Base-by-base conservation (phyloP, 2,797 vertebrate genomes). In the Crocidura indochinensis region DNA sequence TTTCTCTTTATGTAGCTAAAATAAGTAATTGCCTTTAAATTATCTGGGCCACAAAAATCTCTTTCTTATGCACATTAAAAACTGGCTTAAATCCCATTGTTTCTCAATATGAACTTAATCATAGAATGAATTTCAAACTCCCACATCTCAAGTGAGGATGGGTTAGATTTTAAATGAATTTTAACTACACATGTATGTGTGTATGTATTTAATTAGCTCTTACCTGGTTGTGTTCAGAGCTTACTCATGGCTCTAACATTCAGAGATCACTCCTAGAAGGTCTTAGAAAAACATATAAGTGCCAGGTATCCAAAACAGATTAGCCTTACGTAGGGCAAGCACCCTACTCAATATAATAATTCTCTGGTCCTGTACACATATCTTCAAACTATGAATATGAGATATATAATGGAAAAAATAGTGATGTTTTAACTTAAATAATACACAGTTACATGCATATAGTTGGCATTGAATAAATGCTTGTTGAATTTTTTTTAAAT, bases 21-120 rank as follows among this genome's bases (percentile, higher is more conserved):
- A 88, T 90, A 60, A 97, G 97, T 96, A 97, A 98, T 97, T 96
- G 88, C 96, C 95, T 95, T 97, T 97, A 94, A 97, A 97, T 95
- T 94, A 95, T 90, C 95, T 96, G 85, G 53, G 49, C 93, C 96
- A 83, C 78, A 95, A 74, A 95, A 94, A 88, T 93, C 95, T 93
- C 87, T 96, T 96, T 93, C 87, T 96, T 96, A 93, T 72, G 81
- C 91, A 46, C 60, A 68, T 75, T 91, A 79, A 91, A 96, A 96
- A 75, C 89, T 90, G 81, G 95, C 95, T 95, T 97, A 96, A 96
- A 95, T 96, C 80, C 84, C 90, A 84, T 95, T 97, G 89, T 94
- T 97, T 95, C 91, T 97, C 94, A 95, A 67, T 91, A 91, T 87
- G 83, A 89, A 95, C 85, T 96, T 97, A 97, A 97, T 96, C 92